Percentiles rank a stretch among this genome's conserved stretches.
Conservation (phyloP, 2,797 vertebrate species). For the Xiphorhynchus erythropygius region DNA sequence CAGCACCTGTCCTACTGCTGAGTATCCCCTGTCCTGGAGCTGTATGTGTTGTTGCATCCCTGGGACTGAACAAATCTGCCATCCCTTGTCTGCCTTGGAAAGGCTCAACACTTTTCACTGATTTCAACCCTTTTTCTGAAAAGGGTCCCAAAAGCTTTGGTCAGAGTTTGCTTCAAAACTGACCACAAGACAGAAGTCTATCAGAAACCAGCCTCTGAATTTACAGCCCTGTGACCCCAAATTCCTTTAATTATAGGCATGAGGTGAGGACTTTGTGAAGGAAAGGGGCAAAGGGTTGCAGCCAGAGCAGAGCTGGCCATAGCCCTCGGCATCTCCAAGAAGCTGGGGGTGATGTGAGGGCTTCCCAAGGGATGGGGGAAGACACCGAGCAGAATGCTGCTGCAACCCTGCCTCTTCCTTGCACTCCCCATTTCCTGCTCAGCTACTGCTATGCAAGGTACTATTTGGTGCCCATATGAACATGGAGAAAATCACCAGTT, state of each 20-base stretch:
- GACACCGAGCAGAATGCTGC: not conserved
- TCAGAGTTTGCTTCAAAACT: not conserved
- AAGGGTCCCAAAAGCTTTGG: not conserved
- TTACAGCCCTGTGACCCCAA: not conserved
- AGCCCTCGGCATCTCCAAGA: not conserved
- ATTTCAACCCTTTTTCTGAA: not conserved
- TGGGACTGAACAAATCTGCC: fast-evolving
- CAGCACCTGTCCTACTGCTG: fast-evolving
- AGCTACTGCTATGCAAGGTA: not conserved
- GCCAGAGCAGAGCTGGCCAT: not conserved
- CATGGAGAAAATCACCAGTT: slow-evolving; percentile 25
- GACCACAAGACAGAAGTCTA: not conserved
- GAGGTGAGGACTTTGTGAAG: not conserved
- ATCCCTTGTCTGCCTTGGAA: fast-evolving
- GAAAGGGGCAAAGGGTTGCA: not conserved
- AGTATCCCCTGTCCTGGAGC: not conserved
- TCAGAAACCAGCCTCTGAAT: not conserved
- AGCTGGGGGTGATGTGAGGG: not conserved
- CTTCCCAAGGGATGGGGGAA: not conserved
- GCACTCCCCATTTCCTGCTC: not conserved
- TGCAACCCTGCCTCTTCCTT: not conserved
- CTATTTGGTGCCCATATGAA: not conserved
- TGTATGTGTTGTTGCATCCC: fast-evolving
- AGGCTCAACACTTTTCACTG: not conserved
- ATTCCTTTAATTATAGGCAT: not conserved